These are phyloP conservation scores for Myodes glareolus DNA, from an alignment of 2,113 vertebrate genomes.

Conservation along the genomic window DNA sequence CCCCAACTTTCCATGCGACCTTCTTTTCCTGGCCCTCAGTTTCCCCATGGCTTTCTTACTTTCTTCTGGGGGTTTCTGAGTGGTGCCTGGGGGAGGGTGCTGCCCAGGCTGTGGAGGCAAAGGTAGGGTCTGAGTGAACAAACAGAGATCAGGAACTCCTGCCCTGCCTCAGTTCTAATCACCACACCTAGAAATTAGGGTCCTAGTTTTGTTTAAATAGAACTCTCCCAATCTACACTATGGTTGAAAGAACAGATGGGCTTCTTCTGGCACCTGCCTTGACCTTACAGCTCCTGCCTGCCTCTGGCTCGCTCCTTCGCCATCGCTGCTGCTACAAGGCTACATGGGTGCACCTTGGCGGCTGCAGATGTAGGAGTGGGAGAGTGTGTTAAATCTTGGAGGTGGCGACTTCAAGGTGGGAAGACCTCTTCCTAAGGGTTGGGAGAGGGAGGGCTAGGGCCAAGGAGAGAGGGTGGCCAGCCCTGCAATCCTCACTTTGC, in stretches of 20 bases:
- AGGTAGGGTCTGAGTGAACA: too few species aligned
- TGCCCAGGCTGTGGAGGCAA: accelerated
- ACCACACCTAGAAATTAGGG: too few species aligned
- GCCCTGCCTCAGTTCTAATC: accelerated
- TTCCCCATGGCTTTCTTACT: slow-evolving; percentile 31
- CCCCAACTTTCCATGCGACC: accelerated
- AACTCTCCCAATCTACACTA: accelerated
- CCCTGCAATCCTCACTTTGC: background rate
- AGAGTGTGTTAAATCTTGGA: background rate
- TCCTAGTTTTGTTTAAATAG: background rate
- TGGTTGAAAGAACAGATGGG: too few species aligned
- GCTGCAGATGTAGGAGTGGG: background rate
- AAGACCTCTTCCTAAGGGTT: too few species aligned
- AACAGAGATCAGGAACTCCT: background rate
- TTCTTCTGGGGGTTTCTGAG: background rate
- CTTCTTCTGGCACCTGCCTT: accelerated
- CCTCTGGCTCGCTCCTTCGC: background rate
- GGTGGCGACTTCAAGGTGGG: background rate
- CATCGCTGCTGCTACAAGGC: too few species aligned
- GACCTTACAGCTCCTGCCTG: accelerated
- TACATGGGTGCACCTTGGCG: accelerated
- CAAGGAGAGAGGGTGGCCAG: background rate
- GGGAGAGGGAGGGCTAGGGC: accelerated
- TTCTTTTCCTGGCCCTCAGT: slow-evolving; percentile 47
- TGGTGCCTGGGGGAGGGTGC: background rate